Base-by-base conservation (phyloP, 2,888 invertebrate genomes). In the Callosobruchus maculatus region DNA sequence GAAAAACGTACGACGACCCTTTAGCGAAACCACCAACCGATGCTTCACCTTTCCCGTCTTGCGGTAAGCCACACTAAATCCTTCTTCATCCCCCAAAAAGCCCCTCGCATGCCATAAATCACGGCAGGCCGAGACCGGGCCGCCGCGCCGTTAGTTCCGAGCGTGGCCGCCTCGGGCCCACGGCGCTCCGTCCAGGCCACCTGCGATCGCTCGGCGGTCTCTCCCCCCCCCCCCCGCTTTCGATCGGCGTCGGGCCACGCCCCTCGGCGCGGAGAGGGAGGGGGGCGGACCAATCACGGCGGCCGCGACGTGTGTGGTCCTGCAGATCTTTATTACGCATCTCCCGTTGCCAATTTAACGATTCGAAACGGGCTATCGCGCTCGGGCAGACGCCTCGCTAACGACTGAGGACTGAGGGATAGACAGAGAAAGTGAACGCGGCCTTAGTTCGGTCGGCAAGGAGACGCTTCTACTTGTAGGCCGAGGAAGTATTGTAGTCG, bases 261-360 rank as follows among this genome's bases (percentile, higher is more conserved):
- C 49, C 49, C 4, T 26, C 49, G 18, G 13, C 49, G 18, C 77
- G 84, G 85, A 79, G 83, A 81, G 80, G 83, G 82, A 74, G 80
- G 76, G 77, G 81, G 83, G 82, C 87, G 86, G 87, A 87, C 87
- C 86, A 85, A n/a, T n/a, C n/a, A n/a, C n/a, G n/a, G n/a, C 82
- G 83, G 84, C 82, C 81, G 79, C 87, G 85, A 86, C 86, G 86
- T 87, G 87, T 87, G 87, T 87, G 87, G 87, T 87, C 87, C 84
- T 83, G n/a, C 85, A 85, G 83, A 85, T 87, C 87, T 87, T 87
- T 86, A 87, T 87, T 87, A 86, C 82, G 83, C 21, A 66, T 84
- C 84, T 83, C 82, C 82, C 81, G 83, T 85, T 85, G 86, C 85
- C 85, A 86, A 86, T 86, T 86, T 86, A 86, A 84, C 84, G 83